Evolutionary conservation across 2,888 invertebrate species (phyloP).

Genomic region (Trimorus sp.): DNA sequence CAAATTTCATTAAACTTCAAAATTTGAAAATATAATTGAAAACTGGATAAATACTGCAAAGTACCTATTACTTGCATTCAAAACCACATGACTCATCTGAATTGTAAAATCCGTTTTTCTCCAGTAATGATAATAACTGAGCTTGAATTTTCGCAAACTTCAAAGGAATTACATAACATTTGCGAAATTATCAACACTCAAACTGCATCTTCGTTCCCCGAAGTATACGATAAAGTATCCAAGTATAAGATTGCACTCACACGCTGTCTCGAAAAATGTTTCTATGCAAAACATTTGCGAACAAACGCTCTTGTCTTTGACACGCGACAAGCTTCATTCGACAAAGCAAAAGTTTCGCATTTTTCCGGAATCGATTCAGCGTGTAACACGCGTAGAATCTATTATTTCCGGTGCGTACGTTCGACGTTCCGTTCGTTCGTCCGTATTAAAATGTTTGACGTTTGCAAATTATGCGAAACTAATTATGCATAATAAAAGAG

Average conservation of each 20-base stretch:
- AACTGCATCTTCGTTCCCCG: conserved; percentile 24
- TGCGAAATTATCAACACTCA: background rate
- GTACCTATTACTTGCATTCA: no score
- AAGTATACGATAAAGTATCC: background rate
- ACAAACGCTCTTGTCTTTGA: conserved; percentile 31
- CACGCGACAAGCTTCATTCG: conserved; percentile 12
- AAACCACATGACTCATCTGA: no score
- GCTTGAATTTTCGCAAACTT: no score
- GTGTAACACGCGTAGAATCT: conserved; percentile 31
- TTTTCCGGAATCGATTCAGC: conserved; percentile 29
- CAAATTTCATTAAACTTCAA: no score
- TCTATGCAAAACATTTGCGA: conserved; percentile 19
- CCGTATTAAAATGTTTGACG: conserved; percentile 32
- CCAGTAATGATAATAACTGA: no score
- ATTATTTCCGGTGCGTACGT: conserved; percentile 35
- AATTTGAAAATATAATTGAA: no score
- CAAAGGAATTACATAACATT: no score
- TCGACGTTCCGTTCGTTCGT: conserved; percentile 28
- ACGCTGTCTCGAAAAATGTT: conserved; percentile 8
- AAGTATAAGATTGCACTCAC: background rate
- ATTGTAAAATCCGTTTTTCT: no score
- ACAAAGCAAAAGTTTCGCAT: conserved; percentile 16
- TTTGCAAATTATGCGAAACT: conserved; percentile 45
- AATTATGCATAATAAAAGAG: conserved; percentile 45
- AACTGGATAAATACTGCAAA: no score